These are phyloP conservation scores for Boleophthalmus pectinirostris DNA, from an alignment of 2,113 vertebrate genomes.

Conservation along the genomic window DNA sequence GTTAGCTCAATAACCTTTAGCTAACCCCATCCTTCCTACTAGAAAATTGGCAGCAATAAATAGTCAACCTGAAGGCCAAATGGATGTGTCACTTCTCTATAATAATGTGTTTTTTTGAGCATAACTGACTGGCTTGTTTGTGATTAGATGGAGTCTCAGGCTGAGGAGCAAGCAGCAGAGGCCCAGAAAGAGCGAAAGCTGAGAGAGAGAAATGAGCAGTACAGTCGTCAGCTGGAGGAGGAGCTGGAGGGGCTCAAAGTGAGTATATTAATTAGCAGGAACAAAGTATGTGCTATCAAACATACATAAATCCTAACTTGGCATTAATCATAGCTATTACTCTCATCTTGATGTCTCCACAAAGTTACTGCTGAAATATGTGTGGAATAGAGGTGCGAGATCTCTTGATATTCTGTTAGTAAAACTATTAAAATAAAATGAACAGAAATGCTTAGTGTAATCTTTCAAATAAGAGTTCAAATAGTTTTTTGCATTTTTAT, in stretches of 20 bases:
- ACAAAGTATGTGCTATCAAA: too few relatives aligned
- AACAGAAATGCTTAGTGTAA: too few relatives aligned
- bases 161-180: conserved; percentile 87
- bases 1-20: background rate
- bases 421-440: too few relatives aligned
- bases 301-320: too few relatives aligned
- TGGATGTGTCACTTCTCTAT: background rate
- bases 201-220: conserved; percentile 91
- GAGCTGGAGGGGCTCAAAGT: conserved; percentile 96
- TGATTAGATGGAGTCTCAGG: conserved; percentile 87
- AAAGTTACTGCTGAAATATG: too few relatives aligned
- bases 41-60: background rate
- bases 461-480: too few relatives aligned
- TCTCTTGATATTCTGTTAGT: too few relatives aligned
- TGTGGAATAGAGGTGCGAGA: too few relatives aligned
- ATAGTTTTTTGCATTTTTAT: too few relatives aligned
- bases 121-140: background rate
- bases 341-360: too few relatives aligned
- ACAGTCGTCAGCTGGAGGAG: conserved; percentile 92
- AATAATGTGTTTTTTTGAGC: background rate
- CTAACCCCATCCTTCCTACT: background rate
- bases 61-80: background rate
- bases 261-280: too few relatives aligned
- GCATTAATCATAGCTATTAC: too few relatives aligned
- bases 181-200: conserved; percentile 94